Conservation (phyloP, 2,888 invertebrate genomes). For the Synanthedon tipuliformis region DNA sequence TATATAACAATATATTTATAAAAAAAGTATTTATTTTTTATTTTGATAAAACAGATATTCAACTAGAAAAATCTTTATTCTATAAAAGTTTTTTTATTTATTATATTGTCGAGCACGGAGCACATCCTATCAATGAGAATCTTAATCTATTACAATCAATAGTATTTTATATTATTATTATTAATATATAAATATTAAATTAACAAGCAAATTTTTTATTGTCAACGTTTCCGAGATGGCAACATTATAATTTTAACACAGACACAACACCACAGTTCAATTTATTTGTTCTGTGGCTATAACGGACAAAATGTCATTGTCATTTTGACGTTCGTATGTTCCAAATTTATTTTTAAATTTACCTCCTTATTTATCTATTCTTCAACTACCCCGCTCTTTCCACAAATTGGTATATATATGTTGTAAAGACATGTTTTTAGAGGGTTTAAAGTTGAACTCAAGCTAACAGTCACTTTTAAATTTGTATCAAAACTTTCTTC, state of each 20-base stretch:
- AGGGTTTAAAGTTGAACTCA: too few relatives aligned
- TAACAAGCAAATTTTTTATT: conserved; percentile 26
- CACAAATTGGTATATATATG: too few relatives aligned
- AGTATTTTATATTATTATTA: conserved; percentile 1
- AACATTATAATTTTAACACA: background rate
- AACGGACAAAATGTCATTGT: background rate
- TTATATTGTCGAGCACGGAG: conserved; percentile 29
- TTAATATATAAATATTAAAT: conserved; percentile 7
- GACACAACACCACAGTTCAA: too few relatives aligned
- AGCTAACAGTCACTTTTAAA: too few relatives aligned
- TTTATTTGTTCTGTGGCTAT: too few relatives aligned
- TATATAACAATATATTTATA: background rate
- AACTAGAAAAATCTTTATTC: too few relatives aligned
- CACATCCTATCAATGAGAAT: conserved; percentile 13
- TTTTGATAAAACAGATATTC: background rate
- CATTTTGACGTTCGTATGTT: background rate
- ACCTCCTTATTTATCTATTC: too few relatives aligned
- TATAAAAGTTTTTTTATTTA: background rate
- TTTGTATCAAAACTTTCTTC: too few relatives aligned
- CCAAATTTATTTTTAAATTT: background rate
- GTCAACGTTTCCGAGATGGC: conserved; percentile 27
- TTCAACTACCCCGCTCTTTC: background rate
- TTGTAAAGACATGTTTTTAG: too few relatives aligned
- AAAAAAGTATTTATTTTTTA: background rate
- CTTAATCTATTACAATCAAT: conserved; percentile 7